Evolutionary conservation across 2,797 vertebrate genomes (phyloP).

Genomic region (Sebastes jordani): DNA sequence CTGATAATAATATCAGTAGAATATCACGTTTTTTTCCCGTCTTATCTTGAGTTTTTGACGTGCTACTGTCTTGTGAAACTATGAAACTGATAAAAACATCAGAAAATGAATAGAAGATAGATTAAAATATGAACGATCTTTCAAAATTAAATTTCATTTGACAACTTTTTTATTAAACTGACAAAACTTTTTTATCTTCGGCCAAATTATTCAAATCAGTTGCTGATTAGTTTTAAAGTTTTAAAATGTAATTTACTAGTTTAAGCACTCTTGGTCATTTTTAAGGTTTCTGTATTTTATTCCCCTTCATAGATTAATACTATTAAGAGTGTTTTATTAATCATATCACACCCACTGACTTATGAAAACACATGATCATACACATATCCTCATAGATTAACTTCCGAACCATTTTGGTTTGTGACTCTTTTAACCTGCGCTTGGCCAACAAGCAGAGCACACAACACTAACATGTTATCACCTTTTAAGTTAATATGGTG

Average conservation of each 20-base stretch:
- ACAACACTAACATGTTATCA: background rate
- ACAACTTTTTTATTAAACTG: background rate
- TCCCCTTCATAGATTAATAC: background rate
- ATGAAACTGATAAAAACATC: background rate
- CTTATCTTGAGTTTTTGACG: background rate
- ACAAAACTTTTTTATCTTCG: background rate
- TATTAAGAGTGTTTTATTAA: background rate
- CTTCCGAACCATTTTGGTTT: background rate
- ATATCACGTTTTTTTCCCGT: background rate
- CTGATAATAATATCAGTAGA: background rate
- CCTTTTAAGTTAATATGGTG: background rate
- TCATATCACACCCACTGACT: background rate
- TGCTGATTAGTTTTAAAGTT: background rate
- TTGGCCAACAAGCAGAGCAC: background rate
- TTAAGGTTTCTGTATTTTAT: background rate
- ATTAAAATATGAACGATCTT: background rate
- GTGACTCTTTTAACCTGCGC: background rate
- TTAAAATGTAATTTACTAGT: background rate
- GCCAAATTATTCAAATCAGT: background rate
- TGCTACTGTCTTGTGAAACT: background rate
- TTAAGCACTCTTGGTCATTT: background rate
- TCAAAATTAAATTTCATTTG: background rate
- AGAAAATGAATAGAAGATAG: background rate
- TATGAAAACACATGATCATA: background rate
- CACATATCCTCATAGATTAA: background rate